These are phyloP conservation scores for Azemiops feae DNA, from an alignment of 2,113 vertebrate species.

Conservation along the genomic window DNA sequence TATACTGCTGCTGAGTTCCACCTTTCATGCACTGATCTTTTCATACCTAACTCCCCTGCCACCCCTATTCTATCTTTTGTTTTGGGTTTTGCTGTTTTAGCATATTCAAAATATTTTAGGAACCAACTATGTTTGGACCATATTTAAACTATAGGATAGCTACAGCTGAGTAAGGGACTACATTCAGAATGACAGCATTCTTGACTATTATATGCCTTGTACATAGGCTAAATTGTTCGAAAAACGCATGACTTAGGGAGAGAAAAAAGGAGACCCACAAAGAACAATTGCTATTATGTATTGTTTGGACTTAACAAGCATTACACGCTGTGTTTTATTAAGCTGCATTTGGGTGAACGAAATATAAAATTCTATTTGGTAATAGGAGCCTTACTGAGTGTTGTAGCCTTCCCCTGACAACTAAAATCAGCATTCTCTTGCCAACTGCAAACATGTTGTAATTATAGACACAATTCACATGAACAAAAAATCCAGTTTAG, in stretches of 20 bases:
- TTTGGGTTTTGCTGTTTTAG: neutral
- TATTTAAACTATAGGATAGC: neutral
- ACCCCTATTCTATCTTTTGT: neutral
- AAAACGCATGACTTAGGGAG: constrained; percentile 3
- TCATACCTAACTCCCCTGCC: neutral
- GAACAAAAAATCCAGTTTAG: constrained; percentile 35
- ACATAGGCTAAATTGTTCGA: neutral
- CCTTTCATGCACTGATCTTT: neutral
- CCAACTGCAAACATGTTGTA: neutral
- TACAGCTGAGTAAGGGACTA: neutral
- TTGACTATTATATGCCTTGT: neutral
- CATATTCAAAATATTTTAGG: neutral
- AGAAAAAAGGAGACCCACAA: neutral
- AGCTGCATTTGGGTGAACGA: constrained; percentile 20
- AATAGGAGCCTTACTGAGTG: neutral
- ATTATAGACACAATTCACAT: neutral
- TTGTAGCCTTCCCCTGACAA: neutral
- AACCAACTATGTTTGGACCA: neutral
- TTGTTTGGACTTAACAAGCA: neutral
- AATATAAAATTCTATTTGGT: neutral
- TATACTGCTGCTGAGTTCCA: neutral
- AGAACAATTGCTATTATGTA: neutral
- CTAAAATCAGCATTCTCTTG: constrained; percentile 26
- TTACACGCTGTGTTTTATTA: neutral
- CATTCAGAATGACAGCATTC: neutral